Evolutionary conservation across 2,888 invertebrate genomes (phyloP), one percentile per base, ranked within the genome.

Genomic region (Aelia acuminata): DNA sequence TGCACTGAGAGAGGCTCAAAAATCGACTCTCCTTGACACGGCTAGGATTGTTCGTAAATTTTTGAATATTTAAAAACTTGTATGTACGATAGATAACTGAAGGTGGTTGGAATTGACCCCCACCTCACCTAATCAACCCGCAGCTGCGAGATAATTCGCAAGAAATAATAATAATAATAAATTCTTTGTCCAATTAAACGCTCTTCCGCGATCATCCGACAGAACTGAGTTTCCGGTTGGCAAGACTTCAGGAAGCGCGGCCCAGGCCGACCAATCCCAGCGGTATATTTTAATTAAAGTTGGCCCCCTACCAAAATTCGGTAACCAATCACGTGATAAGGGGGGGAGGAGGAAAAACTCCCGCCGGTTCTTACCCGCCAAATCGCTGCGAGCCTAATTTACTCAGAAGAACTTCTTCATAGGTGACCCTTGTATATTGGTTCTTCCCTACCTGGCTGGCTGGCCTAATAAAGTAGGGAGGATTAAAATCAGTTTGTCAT

Each of bases 201-300:
- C 63, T 35, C 35, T 18, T 7, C 20, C 31, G 13, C 15, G 63
- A 70, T 70, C 63, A 70, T 35, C 63, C 35, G 3, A 35, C 63
- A 70, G 20, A 31, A 70, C 31, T 18, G 20, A 70, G 35, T 31
- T 20, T 18, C n/a, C n/a, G 18, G 63, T 70, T 70, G 63, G 63
- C 63, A 70, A 35, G 63, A 35, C 63, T 31, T 70, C 31, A 70
- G 63, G 63, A 70, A 31, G 63, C 18, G 1, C 53, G 10, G 53
- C 31, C 11, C 63, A 63, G 63, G 63, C 31, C 31, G 63, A 31
- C 31, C 63, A 70, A 70, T 22, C 35, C 63, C 18, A 70, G 63
- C 31, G 63, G 63, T 70, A 70, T 70, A 70, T 70, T 70, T 70
- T 70, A 70, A 70, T 70, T 70, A 70, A 70, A 70, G 31, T 70